phyloP scores from a whole-genome alignment of 2,113 vertebrate genomes.

The Neogale vison region DNA sequence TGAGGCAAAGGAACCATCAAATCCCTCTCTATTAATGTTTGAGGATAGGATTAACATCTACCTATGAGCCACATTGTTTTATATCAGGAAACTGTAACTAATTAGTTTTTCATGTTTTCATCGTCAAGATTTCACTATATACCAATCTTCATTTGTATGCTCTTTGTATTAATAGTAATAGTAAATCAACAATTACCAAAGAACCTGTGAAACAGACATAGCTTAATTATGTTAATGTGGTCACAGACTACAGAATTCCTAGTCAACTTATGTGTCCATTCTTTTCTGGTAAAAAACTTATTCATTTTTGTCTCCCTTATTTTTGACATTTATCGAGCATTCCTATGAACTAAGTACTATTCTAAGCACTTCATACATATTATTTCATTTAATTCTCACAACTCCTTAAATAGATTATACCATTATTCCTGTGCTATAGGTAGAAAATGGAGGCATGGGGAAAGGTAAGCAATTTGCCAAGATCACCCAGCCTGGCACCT shows the following conservation, averaged over 20 bases:
- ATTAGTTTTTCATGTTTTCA: neutral
- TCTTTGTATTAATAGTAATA: neutral
- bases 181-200: neutral
- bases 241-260: neutral
- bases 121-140: neutral
- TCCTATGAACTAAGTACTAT: neutral
- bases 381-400: neutral
- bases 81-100: neutral
- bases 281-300: neutral
- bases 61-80: neutral
- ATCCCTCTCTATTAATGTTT: neutral
- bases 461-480: neutral
- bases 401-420: neutral
- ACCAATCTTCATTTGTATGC: neutral
- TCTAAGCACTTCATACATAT: neutral
- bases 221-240: neutral
- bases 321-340: neutral
- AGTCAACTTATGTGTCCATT: neutral
- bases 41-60: neutral
- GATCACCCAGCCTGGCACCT: neutral
- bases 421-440: neutral
- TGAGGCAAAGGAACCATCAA: neutral
- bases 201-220: neutral
- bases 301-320: neutral
- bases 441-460: neutral